Evolutionary conservation across 2,797 vertebrate genomes (phyloP).

Genomic region (Erpetoichthys calabaricus): DNA sequence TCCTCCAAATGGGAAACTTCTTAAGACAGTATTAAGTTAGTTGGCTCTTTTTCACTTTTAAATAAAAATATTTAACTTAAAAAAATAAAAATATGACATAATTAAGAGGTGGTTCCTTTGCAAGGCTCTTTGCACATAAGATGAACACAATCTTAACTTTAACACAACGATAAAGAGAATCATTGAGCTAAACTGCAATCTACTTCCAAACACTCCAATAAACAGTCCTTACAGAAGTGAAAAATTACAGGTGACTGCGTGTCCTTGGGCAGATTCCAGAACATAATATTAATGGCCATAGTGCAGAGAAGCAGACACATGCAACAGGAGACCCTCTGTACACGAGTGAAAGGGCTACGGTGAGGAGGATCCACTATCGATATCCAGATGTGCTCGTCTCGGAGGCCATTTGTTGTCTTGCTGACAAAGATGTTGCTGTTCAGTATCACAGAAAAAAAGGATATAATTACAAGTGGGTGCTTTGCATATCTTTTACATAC

Average conservation of each 20-base stretch:
- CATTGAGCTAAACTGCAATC: too few relatives aligned
- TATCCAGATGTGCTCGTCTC: constrained; percentile 71
- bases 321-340: constrained; percentile 65
- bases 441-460: constrained; percentile 5
- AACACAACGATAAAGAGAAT: too few relatives aligned
- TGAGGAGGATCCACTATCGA: constrained; percentile 57
- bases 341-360: constrained; percentile 58
- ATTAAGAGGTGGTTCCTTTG: too few relatives aligned
- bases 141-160: too few relatives aligned
- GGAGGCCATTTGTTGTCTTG: constrained; percentile 54
- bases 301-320: constrained; percentile 68
- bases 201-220: background rate
- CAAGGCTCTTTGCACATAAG: too few relatives aligned
- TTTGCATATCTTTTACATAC: background rate
- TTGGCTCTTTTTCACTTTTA: too few relatives aligned
- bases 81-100: too few relatives aligned
- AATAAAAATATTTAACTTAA: too few relatives aligned
- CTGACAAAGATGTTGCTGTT: constrained; percentile 57
- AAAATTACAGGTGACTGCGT: constrained; percentile 39
- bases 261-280: constrained; percentile 55
- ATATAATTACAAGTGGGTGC: background rate
- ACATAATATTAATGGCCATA: constrained; percentile 70
- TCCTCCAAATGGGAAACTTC: too few relatives aligned
- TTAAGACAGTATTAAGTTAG: too few relatives aligned
- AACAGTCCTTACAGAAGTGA: constrained; percentile 35